Base-by-base conservation (phyloP, 2,113 vertebrate genomes). In the Phycodurus eques region DNA sequence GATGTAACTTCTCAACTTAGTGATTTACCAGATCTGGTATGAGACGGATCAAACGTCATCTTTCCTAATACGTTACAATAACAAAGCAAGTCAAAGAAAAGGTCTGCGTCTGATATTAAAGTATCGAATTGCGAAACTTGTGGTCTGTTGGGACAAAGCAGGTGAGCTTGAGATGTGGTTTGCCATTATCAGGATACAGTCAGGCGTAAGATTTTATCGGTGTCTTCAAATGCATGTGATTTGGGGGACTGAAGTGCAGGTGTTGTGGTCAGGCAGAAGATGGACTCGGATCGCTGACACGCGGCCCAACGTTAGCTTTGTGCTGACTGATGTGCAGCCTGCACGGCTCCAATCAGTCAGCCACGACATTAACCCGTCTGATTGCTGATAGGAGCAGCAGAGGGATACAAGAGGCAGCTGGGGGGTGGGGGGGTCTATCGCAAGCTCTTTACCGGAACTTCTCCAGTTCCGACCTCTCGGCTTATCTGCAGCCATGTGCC, bases 301-400 rank as follows among this genome's bases (percentile, higher is more conserved):
- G 20, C 76, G 72, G 77, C 68, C 72, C 64, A 59, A 75, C 74
- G 46, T 70, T 47, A 63, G 67, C 67, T 71, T 83, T 63, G 74
- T 84, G 80, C 76, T 89, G 86, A 89, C 73, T 80, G 84, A 88
- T 88, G 80, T 84, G 76, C 65, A 78, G 85, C 87, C 87, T 87
- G 85, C 88, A 84, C 88, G 88, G 81, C 84, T 88, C 84, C 84
- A 88, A 89, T 90, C 90, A 89, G 77, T 72, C 56, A 62, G 80
- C 85, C 88, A 82, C 75, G 68, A 81, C 85, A 87, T 90, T 86
- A 88, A 89, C 84, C 80, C 73, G 49, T 68, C 80, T 89, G 87
- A 91, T 89, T 90, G 87, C 85, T 89, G 90, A 91, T 91, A 90
- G 83, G 69, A 86, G 81, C 56, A 79, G 76, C 70, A 59, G 74